Evolutionary conservation across 2,888 invertebrate species (phyloP).

Genomic region (Tenthredo livida): DNA sequence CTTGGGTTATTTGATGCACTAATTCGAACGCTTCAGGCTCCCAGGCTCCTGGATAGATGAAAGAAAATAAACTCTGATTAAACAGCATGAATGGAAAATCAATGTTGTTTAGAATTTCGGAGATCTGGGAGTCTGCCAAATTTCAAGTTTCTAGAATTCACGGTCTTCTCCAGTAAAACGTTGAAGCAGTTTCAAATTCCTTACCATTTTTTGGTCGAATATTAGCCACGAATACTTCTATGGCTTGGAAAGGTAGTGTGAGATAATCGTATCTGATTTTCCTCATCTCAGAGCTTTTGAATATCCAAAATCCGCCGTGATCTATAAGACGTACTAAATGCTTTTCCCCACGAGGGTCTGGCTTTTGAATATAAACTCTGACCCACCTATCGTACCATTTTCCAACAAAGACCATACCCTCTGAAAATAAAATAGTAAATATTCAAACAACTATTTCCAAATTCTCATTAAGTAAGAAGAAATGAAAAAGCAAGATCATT

Average conservation of each 20-base stretch:
- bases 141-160: too few species aligned
- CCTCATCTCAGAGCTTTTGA: conserved; percentile 88
- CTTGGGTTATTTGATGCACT: conserved; percentile 89
- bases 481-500: neutral
- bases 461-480: neutral
- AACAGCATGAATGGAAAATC: neutral
- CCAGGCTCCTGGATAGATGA: conserved; percentile 82
- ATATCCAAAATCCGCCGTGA: conserved; percentile 94
- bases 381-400: conserved; percentile 91
- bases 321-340: conserved; percentile 95
- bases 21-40: conserved; percentile 88
- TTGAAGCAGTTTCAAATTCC: conserved; percentile 58
- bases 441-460: neutral
- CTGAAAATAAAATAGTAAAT: conserved; percentile 78
- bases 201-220: conserved; percentile 89
- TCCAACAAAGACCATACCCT: conserved; percentile 93
- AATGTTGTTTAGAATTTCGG: conserved; percentile 34
- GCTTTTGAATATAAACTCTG: conserved; percentile 69
- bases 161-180: neutral
- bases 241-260: conserved; percentile 97
- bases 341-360: conserved; percentile 85
- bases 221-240: conserved; percentile 96
- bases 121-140: too few species aligned
- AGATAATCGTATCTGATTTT: conserved; percentile 97
- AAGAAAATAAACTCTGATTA: conserved; percentile 62